Evolutionary conservation across 2,113 vertebrate genomes (phyloP).

Genomic region (Herpetotheres cachinnans): DNA sequence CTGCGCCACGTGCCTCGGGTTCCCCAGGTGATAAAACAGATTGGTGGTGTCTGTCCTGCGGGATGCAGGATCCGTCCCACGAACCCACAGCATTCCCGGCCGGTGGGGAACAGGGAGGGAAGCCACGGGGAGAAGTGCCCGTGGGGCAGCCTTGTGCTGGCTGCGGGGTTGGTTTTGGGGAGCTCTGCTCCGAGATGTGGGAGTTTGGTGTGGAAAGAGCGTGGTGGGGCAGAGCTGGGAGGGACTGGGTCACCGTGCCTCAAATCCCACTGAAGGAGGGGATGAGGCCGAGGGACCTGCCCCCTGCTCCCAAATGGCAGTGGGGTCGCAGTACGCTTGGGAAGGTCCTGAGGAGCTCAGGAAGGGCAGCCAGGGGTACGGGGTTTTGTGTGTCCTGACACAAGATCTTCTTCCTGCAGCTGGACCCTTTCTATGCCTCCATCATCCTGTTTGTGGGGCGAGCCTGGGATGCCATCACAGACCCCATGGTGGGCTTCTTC

Average conservation of each 20-base stretch:
- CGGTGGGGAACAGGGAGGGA: neutral
- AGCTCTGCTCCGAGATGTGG: fast-evolving
- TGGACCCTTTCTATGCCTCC: slow-evolving; percentile 87
- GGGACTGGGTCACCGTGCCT: fast-evolving
- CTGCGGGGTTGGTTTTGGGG: neutral
- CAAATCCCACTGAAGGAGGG: fast-evolving
- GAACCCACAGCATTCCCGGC: fast-evolving
- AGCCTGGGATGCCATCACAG: slow-evolving; percentile 92
- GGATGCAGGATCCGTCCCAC: fast-evolving
- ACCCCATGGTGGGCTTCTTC: slow-evolving; percentile 91
- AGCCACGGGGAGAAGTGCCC: fast-evolving
- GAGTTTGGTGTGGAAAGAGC: neutral
- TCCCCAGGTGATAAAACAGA: neutral
- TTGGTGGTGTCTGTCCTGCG: neutral
- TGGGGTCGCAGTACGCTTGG: fast-evolving
- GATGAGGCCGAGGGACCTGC: fast-evolving
- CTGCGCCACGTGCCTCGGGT: neutral
- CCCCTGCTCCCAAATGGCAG: neutral
- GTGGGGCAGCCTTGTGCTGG: neutral
- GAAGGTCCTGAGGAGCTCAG: neutral
- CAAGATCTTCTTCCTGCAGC: slow-evolving; percentile 49
- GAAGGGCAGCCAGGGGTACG: fast-evolving
- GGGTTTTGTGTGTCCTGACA: neutral
- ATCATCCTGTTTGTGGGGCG: slow-evolving; percentile 91
- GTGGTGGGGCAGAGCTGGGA: fast-evolving